A percentile compares a stretch with the other conserved stretches of the same genome.
These are phyloP conservation scores for Cylas formicarius DNA, from an alignment of 1,140 invertebrate genomes.

Conservation along the genomic window DNA sequence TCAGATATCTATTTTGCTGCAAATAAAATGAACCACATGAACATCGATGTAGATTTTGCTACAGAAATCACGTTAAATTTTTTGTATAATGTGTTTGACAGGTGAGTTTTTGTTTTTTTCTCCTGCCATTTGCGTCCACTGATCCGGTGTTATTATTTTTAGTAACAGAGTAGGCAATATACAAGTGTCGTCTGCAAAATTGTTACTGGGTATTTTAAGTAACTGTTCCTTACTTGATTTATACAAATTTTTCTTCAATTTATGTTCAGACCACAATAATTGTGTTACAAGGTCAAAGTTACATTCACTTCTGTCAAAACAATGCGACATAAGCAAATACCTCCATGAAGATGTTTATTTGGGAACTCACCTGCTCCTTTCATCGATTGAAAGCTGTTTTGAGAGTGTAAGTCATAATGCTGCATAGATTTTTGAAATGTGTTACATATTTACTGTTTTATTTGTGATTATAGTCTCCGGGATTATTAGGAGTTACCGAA, in stretches of 20 bases:
- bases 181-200: constrained; percentile 52
- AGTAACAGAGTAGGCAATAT: constrained; percentile 44
- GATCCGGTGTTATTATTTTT: constrained; percentile 33
- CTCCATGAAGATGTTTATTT: constrained; percentile 51
- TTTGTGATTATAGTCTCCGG: constrained; percentile 38
- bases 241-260: constrained; percentile 56
- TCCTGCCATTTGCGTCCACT: background rate
- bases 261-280: constrained; percentile 58
- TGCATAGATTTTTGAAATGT: no score
- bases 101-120: constrained; percentile 40
- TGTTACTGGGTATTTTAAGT: constrained; percentile 54
- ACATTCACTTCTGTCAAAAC: constrained; percentile 48
- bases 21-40: constrained; percentile 49
- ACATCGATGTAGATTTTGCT: constrained; percentile 49
- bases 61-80: constrained; percentile 55
- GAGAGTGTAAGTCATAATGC: constrained; percentile 47
- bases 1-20: constrained; percentile 58
- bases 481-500: constrained; percentile 45
- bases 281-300: constrained; percentile 53
- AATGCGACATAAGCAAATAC: constrained; percentile 49
- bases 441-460: constrained; percentile 1
- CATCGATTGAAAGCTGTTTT: constrained; percentile 55
- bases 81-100: constrained; percentile 57
- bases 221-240: constrained; percentile 53
- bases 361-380: constrained; percentile 46